Evolutionary conservation across 2,888 invertebrate species (phyloP), one percentile per base, ranked within the genome.

Genomic region (Pasiphila rectangulata): DNA sequence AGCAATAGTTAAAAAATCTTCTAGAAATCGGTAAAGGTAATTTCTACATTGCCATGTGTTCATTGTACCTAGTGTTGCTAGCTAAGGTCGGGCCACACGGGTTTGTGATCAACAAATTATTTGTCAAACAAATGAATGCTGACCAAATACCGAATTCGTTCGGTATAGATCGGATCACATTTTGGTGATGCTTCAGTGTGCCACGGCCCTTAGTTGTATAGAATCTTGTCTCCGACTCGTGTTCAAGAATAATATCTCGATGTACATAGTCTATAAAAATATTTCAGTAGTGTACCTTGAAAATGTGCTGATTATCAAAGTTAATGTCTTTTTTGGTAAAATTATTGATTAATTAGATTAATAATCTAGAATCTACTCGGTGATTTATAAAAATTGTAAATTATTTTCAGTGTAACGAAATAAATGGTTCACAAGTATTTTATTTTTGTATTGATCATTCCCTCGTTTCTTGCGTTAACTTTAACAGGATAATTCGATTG

Each of bases 111-210:
- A 15, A 12, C 1, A 19, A 35, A 9, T 20, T 4, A 3, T 36
- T n/a, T n/a, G n/a, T n/a, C n/a, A 15, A 15, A 13, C 9, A 25
- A 35, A 9, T 34, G 15, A 32, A 10, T 38, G 24, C 10, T 9
- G 24, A 13, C 15, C 15, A n/a, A 3, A 13, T 10, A 5, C 27
- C n/a, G 9, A 9, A 17, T 4, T n/a, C 23, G 7, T 30, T 32
- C 12, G 27, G 19, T 38, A 4, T 27, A 12, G 10, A n/a, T 16
- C 4, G 24, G 25, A 15, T 19, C n/a, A n/a, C n/a, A n/a, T 12
- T 24, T 19, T 27, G 1, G 2, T 17, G 10, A 81, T 83, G 83
- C 20, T 84, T 83, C 82, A 82, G 77, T 80, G 77, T 30, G 17
- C 35, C 6, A 19, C 24, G 36, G 35, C 83, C 66, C 55, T 58